Evolutionary conservation across 2,797 vertebrate species (phyloP).

Genomic region (Semotilus atromaculatus): DNA sequence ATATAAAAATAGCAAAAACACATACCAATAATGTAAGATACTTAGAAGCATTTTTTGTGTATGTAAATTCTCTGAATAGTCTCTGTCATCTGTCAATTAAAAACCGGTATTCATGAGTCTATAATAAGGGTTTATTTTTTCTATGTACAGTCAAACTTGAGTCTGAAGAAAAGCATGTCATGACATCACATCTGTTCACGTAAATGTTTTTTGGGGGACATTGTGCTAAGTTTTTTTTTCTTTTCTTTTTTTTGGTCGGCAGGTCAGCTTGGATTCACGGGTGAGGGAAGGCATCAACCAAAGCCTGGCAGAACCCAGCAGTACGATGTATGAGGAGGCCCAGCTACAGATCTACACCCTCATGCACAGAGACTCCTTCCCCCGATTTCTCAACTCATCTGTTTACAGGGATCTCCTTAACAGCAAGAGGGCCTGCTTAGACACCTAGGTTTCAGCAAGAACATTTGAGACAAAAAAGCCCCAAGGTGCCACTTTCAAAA

Average conservation of each 20-base stretch:
- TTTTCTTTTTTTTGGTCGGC: slow-evolving; percentile 49
- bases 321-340: slow-evolving; percentile 97
- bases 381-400: slow-evolving; percentile 98
- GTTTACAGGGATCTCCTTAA: slow-evolving; percentile 96
- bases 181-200: no score
- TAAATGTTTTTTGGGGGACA: no score
- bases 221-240: no score
- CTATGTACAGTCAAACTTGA: background rate
- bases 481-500: slow-evolving; percentile 58
- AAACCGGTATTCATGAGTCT: background rate
- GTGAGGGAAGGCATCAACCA: slow-evolving; percentile 97
- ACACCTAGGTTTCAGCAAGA: slow-evolving; percentile 82
- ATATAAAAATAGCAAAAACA: background rate
- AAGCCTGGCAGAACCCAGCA: slow-evolving; percentile 90
- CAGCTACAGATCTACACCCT: slow-evolving; percentile 99
- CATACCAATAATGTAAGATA: background rate
- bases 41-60: background rate
- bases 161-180: background rate
- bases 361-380: slow-evolving; percentile 99
- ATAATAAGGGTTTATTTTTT: background rate
- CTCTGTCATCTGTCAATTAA: background rate
- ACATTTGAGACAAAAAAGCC: slow-evolving; percentile 53
- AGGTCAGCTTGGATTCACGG: slow-evolving; percentile 98
- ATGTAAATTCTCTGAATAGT: background rate
- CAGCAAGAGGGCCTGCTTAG: slow-evolving; percentile 91